Base-by-base conservation (phyloP, 2,797 vertebrate species). In the Salmo trutta region DNA sequence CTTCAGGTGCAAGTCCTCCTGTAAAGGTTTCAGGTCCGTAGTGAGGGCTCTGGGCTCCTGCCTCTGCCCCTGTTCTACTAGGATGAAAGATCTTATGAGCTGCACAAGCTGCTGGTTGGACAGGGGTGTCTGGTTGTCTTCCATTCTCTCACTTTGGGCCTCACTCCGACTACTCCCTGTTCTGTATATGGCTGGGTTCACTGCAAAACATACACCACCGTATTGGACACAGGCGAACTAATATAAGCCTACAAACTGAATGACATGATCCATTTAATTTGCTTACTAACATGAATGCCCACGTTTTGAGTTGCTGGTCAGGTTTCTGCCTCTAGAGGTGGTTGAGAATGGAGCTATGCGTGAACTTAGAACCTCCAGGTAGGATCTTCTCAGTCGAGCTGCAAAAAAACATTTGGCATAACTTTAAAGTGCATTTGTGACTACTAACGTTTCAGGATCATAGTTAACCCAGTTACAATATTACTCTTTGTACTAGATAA, bases 1-100 rank as follows among this genome's bases (percentile, higher is more conserved):
- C 83, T 91, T 94, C 8, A 93, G 83, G 0, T 94, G 93, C 41
- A 95, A 83, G 82, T 94, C 92, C 0, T 94, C 92, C 73, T 94
- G 93, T 67, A 94, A 85, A 53, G 86, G 88, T 82, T 93, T 93
- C 72, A 95, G 80, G 82, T 90, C 90, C 1, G 91, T 87, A 0
- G 88, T 82, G 6, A 86, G 66, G 21, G 77, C 74, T 66, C 78
- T 80, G 73, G 85, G 74, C 64, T 91, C 91, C 52, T 90, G 87
- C 70, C 88, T 91, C 93, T 93, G 24, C 86, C 93, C 93, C 91
- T 93, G 89, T 69, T 91, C 91, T 0, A 91, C 90, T 14, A 90
- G 68, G 84, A 94, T 90, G 77, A 94, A 88, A 10, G 93, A 92
- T 56, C 89, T 81, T 74, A 94, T 91, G 0, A 94, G 83, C 78